Conservation (phyloP, 2,797 vertebrate species). For the Brotula barbata region DNA sequence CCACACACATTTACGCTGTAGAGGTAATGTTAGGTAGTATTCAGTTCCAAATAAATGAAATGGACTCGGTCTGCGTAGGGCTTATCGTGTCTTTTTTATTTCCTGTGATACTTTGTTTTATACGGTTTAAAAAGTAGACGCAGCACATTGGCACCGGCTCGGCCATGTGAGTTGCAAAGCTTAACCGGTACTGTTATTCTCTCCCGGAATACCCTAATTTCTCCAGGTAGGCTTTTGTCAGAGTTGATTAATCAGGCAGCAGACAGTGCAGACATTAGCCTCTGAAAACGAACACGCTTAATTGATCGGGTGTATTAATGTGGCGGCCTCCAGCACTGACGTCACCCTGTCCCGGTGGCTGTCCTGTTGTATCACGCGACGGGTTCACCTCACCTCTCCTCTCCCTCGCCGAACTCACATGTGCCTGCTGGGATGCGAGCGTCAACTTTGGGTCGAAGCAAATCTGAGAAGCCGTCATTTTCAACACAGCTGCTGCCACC, state of each 20-base stretch:
- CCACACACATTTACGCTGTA: no score
- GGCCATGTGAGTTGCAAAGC: conserved; percentile 17
- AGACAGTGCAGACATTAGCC: conserved; percentile 52
- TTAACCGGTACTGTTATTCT: conserved; percentile 1
- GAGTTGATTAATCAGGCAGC: conserved; percentile 43
- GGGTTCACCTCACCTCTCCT: neutral
- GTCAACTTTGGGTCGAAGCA: neutral
- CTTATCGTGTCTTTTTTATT: no score
- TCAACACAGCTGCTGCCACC: no score
- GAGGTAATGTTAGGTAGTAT: neutral
- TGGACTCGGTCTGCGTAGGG: no score
- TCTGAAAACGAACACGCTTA: conserved; percentile 33
- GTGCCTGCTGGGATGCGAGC: neutral
- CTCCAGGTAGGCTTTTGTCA: conserved; percentile 35
- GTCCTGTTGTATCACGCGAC: neutral
- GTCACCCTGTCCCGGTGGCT: conserved; percentile 32
- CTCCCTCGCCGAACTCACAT: neutral
- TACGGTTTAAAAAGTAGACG: no score
- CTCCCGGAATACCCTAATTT: conserved; percentile 33
- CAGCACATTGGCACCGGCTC: neutral
- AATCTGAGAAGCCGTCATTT: neutral
- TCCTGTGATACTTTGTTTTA: no score
- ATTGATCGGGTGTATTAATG: conserved; percentile 48
- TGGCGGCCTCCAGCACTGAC: conserved; percentile 28
- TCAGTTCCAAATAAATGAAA: no score